A percentile compares a stretch with the other conserved stretches of the same genome.
These are phyloP conservation scores for Nibea albiflora DNA, from an alignment of 2,113 vertebrate genomes.

Conservation along the genomic window DNA sequence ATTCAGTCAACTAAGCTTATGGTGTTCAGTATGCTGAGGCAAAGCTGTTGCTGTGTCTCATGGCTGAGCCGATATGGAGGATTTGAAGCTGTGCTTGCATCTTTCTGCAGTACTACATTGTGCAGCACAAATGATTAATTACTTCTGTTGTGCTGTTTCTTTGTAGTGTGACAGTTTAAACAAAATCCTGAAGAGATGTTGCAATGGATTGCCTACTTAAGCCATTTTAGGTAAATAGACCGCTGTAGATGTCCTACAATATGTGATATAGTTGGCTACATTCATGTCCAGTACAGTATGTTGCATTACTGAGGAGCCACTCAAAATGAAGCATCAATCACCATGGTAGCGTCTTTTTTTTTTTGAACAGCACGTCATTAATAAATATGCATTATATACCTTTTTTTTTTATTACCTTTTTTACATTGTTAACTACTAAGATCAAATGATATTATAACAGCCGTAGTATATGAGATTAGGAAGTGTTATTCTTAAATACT, in stretches of 20 bases:
- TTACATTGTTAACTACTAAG: slow-evolving; percentile 30
- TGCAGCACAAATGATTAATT: slow-evolving; percentile 61
- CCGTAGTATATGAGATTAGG: slow-evolving; percentile 15
- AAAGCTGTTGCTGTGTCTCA: slow-evolving; percentile 56
- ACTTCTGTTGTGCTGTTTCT: slow-evolving; percentile 38
- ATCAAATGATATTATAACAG: slow-evolving; percentile 34
- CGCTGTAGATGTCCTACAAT: slow-evolving; percentile 54
- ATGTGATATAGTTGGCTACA: slow-evolving; percentile 69
- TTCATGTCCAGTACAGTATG: slow-evolving; percentile 75
- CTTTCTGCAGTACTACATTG: slow-evolving; percentile 46
- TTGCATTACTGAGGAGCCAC: slow-evolving; percentile 67
- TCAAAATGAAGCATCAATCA: slow-evolving; percentile 62
- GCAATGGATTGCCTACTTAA: slow-evolving; percentile 47
- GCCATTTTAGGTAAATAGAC: slow-evolving; percentile 58
- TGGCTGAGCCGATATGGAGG: slow-evolving; percentile 42
- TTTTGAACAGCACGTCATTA: slow-evolving; percentile 41
- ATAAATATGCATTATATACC: slow-evolving; percentile 60
- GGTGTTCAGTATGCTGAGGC: slow-evolving; percentile 51
- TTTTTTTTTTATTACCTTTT: slow-evolving; percentile 46
- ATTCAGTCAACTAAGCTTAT: slow-evolving; percentile 73
- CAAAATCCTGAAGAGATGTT: slow-evolving; percentile 41
- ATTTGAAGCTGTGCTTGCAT: slow-evolving; percentile 59
- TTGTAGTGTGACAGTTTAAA: slow-evolving; percentile 34
- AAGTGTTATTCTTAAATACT: slow-evolving; percentile 20
- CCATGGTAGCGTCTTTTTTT: slow-evolving; percentile 28